phyloP scores from a whole-genome alignment of 2,888 invertebrate genomes.

The Endomychus coccineus region DNA sequence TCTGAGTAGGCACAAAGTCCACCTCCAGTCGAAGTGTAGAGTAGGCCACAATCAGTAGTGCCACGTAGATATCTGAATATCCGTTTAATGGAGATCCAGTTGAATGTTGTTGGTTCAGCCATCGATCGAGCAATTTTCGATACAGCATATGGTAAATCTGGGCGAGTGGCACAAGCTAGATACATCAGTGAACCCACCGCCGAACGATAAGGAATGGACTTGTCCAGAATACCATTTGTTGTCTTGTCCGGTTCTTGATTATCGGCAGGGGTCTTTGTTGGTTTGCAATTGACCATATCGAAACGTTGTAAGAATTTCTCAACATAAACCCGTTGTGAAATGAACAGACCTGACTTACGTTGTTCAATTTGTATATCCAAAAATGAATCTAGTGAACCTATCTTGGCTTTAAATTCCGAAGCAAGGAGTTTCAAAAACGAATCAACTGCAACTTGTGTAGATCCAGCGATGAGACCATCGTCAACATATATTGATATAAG shows the following conservation, averaged over 20 bases:
- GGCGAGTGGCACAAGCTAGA: constrained; percentile 21
- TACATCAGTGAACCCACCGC: constrained; percentile 10
- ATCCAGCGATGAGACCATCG: too few relatives aligned
- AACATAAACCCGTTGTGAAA: constrained; percentile 18
- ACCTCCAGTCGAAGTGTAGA: constrained; percentile 12
- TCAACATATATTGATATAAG: too few relatives aligned
- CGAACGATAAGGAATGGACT: constrained; percentile 17
- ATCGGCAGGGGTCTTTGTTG: constrained; percentile 18
- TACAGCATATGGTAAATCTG: constrained; percentile 21
- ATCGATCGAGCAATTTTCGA: constrained; percentile 21
- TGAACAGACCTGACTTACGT: constrained; percentile 17
- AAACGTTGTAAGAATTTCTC: constrained; percentile 18
- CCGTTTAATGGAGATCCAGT: constrained; percentile 15
- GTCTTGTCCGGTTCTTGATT: constrained; percentile 11
- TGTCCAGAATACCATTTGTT: constrained; percentile 10
- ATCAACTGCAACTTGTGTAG: too few relatives aligned
- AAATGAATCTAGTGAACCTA: too few relatives aligned
- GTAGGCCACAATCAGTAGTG: constrained; percentile 9
- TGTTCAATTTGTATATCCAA: constrained; percentile 22
- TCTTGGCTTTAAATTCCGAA: too few relatives aligned
- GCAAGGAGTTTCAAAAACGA: too few relatives aligned
- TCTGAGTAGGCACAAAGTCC: constrained; percentile 17
- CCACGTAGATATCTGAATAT: constrained; percentile 17
- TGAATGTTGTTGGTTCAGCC: constrained; percentile 13
- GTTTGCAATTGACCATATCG: constrained; percentile 18